phyloP scores from a whole-genome alignment of 2,888 invertebrate genomes.

The Lypha dubia region DNA sequence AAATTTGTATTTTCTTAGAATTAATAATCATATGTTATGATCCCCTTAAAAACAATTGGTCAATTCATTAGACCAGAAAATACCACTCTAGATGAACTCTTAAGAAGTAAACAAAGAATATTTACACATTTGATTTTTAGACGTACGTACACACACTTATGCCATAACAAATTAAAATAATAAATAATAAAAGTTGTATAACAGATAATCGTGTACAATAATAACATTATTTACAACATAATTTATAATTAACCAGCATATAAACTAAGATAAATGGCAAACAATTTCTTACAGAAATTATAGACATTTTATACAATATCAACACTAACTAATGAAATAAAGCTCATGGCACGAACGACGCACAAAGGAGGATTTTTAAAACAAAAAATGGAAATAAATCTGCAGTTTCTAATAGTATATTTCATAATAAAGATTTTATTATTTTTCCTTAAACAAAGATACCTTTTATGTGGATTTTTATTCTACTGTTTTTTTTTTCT shows the following conservation, averaged over 20 bases:
- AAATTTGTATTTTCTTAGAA: conserved; percentile 16
- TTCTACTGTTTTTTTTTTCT: too few relatives aligned
- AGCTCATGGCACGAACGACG: background rate
- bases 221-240: conserved; percentile 22
- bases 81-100: too few relatives aligned
- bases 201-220: background rate
- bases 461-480: too few relatives aligned
- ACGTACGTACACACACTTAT: background rate
- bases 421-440: too few relatives aligned
- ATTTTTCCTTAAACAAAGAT: too few relatives aligned
- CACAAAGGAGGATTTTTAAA: too few relatives aligned
- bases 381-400: too few relatives aligned
- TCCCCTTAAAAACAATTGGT: conserved; percentile 26
- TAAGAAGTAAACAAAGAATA: background rate
- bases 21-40: conserved; percentile 54
- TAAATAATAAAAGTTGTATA: background rate
- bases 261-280: background rate
- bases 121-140: background rate
- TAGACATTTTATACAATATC: conserved; percentile 53
- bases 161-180: background rate
- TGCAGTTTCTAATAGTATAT: too few relatives aligned
- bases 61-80: background rate
- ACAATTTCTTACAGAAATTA: conserved; percentile 21
- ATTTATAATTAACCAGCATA: conserved; percentile 36
- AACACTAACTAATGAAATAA: conserved; percentile 14